Conservation (phyloP, 2,797 vertebrate species). For the Eulemur rubriventer region DNA sequence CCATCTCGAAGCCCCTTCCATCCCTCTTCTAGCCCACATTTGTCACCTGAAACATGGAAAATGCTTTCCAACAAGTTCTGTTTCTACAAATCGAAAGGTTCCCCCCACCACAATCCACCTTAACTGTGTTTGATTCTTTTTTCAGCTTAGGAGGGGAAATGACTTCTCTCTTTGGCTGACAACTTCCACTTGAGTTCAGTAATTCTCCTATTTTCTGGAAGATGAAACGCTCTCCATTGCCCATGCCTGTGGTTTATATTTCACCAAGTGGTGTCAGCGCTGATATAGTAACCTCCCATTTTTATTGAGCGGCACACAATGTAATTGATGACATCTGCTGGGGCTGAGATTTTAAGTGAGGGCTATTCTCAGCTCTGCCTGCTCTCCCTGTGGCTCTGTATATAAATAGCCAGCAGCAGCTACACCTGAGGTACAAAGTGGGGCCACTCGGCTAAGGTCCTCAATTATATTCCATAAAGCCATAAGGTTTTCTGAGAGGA, state of each 20-base stretch:
- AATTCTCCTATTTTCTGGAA: slow-evolving; percentile 3
- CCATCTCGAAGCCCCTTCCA: neutral
- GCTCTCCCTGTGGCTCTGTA: neutral
- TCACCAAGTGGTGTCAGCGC: neutral
- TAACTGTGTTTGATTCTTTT: neutral
- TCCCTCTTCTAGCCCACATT: no score
- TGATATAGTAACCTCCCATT: slow-evolving; percentile 29
- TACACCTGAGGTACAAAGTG: neutral
- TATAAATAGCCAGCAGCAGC: slow-evolving; percentile 47
- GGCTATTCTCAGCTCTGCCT: slow-evolving; percentile 13
- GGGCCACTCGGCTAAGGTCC: neutral
- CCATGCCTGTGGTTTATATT: slow-evolving; percentile 46
- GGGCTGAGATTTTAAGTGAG: slow-evolving; percentile 55
- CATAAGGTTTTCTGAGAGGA: slow-evolving; percentile 4
- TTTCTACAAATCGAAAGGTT: neutral
- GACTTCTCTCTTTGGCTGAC: neutral
- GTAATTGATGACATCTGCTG: slow-evolving; percentile 60
- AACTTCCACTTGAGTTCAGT: neutral
- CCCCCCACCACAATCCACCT: neutral
- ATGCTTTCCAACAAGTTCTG: neutral
- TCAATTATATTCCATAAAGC: neutral
- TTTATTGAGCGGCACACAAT: slow-evolving; percentile 50
- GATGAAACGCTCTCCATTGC: slow-evolving; percentile 17
- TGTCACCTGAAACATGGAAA: neutral
- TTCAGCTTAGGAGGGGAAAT: neutral